Percentiles rank a stretch among this genome's conserved stretches.
These are phyloP conservation scores for Drosophila azteca DNA, from an alignment of 1,140 invertebrate genomes.

Conservation along the genomic window DNA sequence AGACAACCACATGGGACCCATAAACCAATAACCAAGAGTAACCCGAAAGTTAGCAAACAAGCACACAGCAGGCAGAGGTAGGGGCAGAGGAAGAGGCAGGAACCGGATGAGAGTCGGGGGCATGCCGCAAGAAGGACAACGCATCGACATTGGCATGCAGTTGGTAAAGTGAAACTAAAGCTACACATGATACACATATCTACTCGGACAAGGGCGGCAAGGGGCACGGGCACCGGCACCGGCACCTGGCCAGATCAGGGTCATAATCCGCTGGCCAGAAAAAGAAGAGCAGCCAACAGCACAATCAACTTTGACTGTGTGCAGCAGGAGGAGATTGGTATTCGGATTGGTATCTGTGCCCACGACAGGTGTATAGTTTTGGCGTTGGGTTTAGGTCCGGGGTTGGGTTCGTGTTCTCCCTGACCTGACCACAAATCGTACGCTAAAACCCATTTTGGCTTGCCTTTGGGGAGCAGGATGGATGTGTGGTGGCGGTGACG, in stretches of 20 bases:
- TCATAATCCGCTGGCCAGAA: conserved; percentile 74
- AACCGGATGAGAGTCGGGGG: background rate
- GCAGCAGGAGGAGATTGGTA: background rate
- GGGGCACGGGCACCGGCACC: conserved; percentile 27
- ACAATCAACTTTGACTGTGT: conserved; percentile 52
- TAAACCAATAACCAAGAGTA: conserved; percentile 75
- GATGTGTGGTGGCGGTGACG: background rate
- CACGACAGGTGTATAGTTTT: conserved; percentile 54
- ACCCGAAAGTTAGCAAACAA: conserved; percentile 67
- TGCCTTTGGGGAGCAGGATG: conserved; percentile 18
- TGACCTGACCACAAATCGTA: conserved; percentile 63
- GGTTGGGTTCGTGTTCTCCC: conserved; percentile 14
- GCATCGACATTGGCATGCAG: conserved; percentile 54
- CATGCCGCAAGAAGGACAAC: background rate
- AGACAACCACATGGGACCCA: conserved; percentile 48
- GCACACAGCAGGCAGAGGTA: conserved; percentile 9
- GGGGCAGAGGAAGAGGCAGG: background rate
- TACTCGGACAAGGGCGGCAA: conserved; percentile 10
- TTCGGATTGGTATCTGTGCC: conserved; percentile 18
- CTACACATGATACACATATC: conserved; percentile 38
- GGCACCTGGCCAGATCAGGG: conserved; percentile 74
- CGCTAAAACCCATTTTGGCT: conserved; percentile 72
- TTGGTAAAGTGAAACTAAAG: conserved; percentile 75
- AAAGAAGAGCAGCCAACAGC: conserved; percentile 22
- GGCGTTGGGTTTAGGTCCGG: conserved; percentile 12